A percentile compares a stretch with the other conserved stretches of the same genome.
Conservation (phyloP, 2,888 invertebrate species). For the Galerucella calmariensis region DNA sequence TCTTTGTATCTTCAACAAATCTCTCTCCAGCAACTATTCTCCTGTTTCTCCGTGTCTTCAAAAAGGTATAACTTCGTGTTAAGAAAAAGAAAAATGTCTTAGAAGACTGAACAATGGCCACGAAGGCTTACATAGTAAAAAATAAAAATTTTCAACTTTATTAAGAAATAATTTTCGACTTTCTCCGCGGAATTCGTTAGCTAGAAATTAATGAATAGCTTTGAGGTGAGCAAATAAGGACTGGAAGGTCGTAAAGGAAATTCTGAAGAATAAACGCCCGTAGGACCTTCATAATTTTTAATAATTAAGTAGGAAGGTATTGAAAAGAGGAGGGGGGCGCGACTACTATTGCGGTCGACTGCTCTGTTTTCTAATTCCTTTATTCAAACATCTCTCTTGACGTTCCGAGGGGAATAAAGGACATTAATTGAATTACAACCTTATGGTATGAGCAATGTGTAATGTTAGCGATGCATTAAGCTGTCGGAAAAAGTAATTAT, state of each 20-base stretch:
- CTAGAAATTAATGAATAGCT: conserved; percentile 25
- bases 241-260: conserved; percentile 21
- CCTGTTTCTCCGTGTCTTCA: too few relatives aligned
- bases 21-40: too few relatives aligned
- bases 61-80: too few relatives aligned
- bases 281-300: conserved; percentile 53
- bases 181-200: conserved; percentile 5
- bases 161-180: not conserved
- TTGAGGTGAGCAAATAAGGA: conserved; percentile 29
- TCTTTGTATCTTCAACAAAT: too few relatives aligned
- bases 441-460: conserved; percentile 39
- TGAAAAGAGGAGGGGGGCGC: conserved; percentile 33
- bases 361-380: conserved; percentile 58
- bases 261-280: conserved; percentile 43
- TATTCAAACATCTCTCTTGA: conserved; percentile 56
- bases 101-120: too few relatives aligned
- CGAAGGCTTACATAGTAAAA: not conserved
- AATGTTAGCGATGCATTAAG: conserved; percentile 49
- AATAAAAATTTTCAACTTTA: not conserved
- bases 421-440: conserved; percentile 57
- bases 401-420: conserved; percentile 44
- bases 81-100: too few relatives aligned
- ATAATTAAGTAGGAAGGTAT: conserved; percentile 54
- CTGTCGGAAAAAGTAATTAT: conserved; percentile 54
- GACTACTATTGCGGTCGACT: conserved; percentile 46